Percentiles rank a stretch among this genome's conserved stretches.
Evolutionary conservation across 1,140 invertebrate species (phyloP).

Genomic region (Lepidurus arcticus): DNA sequence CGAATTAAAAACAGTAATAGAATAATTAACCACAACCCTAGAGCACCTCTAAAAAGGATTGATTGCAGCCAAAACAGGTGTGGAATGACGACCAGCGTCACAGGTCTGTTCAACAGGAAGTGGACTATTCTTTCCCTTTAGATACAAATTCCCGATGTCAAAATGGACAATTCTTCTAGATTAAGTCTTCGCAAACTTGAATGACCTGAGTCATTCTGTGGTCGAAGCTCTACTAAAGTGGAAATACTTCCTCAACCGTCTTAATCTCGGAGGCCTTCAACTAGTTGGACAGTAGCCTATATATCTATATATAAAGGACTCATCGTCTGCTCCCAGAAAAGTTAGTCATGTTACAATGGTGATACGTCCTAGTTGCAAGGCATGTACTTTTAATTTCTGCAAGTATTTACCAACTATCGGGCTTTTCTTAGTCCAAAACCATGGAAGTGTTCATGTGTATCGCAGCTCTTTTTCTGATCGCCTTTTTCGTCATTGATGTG

Average conservation of each 20-base stretch:
- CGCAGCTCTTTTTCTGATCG: constrained; percentile 48
- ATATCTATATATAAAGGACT: no score
- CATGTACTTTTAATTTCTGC: no score
- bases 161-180: background rate
- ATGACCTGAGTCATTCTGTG: background rate
- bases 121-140: background rate
- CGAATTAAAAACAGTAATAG: no score
- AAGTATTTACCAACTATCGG: background rate
- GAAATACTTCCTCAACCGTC: background rate
- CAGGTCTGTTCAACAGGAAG: no score
- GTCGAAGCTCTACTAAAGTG: background rate
- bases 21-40: no score
- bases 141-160: background rate
- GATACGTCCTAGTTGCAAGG: no score
- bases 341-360: no score
- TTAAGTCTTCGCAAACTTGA: background rate
- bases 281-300: no score
- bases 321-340: no score
- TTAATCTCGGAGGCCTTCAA: background rate
- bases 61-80: no score
- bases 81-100: no score
- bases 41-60: no score
- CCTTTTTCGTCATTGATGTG: constrained; percentile 57
- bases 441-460: constrained; percentile 29
- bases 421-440: background rate